Evolutionary conservation across 2,113 vertebrate genomes (phyloP).

Genomic region (Chloroceryle aenea): DNA sequence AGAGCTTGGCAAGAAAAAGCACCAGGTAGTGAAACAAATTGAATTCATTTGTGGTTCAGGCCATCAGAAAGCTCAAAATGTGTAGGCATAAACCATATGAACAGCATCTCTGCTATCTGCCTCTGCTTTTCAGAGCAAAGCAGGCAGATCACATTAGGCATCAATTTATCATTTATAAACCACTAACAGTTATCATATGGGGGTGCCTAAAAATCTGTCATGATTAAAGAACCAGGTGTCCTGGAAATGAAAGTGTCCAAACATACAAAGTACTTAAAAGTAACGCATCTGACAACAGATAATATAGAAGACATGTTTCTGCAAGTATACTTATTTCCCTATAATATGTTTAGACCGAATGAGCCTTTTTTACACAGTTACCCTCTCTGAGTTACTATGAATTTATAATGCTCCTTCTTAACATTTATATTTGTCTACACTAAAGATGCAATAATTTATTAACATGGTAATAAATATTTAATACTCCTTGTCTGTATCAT

Average conservation of each 20-base stretch:
- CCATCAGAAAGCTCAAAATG: not conserved
- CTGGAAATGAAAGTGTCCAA: not conserved
- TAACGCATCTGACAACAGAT: not conserved
- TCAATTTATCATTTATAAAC: not conserved
- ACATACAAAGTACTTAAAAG: not conserved
- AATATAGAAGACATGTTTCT: not conserved
- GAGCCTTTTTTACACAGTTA: not conserved
- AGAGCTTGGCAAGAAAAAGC: not conserved
- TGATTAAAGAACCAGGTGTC: not conserved
- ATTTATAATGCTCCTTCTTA: conserved; percentile 57
- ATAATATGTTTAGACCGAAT: not conserved
- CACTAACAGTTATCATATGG: not conserved
- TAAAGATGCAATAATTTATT: conserved; percentile 62
- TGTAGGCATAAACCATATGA: not conserved
- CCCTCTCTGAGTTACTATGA: conserved; percentile 22
- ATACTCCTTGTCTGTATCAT: not conserved
- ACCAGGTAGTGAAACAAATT: not conserved
- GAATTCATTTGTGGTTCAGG: not conserved
- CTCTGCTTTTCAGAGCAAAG: not conserved
- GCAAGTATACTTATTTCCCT: not conserved
- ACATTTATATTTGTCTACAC: conserved; percentile 55
- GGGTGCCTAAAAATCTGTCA: not conserved
- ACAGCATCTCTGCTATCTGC: not conserved
- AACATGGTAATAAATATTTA: conserved; percentile 64
- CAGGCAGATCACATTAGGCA: not conserved